Evolutionary conservation across 2,113 vertebrate genomes (phyloP).

Genomic region (Actenoides hombroni): DNA sequence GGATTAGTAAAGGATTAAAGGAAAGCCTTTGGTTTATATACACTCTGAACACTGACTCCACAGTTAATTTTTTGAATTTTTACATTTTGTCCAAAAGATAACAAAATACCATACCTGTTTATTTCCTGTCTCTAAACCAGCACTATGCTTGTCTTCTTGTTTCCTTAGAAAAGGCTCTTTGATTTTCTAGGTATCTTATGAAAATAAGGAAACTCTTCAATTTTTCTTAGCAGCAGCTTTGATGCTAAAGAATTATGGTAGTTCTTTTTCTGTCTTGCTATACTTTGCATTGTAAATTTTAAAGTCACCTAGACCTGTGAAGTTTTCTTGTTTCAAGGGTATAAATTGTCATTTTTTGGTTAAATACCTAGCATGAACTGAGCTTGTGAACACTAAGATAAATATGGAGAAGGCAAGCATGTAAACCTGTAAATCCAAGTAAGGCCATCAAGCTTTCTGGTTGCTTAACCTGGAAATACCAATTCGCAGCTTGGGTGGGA

Average conservation of each 20-base stretch:
- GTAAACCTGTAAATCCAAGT: background rate
- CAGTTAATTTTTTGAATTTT: slow-evolving; percentile 48
- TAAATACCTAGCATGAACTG: background rate
- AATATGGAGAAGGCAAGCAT: background rate
- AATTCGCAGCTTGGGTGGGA: background rate
- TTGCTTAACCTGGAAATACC: slow-evolving; percentile 34
- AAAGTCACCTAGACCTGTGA: background rate
- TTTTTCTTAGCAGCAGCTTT: background rate
- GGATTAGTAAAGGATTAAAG: slow-evolving; percentile 48
- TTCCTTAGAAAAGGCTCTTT: background rate
- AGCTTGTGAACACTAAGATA: background rate
- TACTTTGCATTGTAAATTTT: background rate
- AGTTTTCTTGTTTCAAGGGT: background rate
- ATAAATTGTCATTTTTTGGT: background rate
- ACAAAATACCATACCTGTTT: background rate
- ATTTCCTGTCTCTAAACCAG: background rate
- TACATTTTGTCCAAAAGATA: slow-evolving; percentile 26
- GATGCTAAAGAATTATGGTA: background rate
- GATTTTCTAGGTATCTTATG: background rate
- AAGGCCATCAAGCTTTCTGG: background rate
- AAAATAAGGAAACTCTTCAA: background rate
- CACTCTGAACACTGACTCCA: background rate
- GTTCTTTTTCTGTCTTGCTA: background rate
- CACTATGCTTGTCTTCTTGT: background rate
- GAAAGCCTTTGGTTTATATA: slow-evolving; percentile 5